A percentile compares a stretch with the other conserved stretches of the same genome.
These are phyloP conservation scores for Vannuccia rotundouncinata DNA, from an alignment of 2,888 invertebrate genomes.

Conservation along the genomic window DNA sequence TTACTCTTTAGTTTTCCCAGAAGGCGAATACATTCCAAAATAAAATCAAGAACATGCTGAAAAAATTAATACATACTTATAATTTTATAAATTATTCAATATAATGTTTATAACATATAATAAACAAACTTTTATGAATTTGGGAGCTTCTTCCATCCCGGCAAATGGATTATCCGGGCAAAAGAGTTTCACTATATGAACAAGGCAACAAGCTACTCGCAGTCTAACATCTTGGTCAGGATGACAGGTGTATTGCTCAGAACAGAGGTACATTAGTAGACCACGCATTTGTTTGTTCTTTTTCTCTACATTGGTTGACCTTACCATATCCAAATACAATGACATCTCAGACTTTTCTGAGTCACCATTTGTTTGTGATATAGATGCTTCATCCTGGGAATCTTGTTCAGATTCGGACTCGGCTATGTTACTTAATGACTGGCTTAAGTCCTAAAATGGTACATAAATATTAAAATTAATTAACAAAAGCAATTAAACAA, in stretches of 20 bases:
- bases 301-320: neutral
- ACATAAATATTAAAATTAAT: neutral
- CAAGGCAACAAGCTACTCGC: slow-evolving; percentile 90
- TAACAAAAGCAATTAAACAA: too few species aligned
- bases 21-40: neutral
- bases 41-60: neutral
- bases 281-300: slow-evolving; percentile 61
- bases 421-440: neutral
- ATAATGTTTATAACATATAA: neutral
- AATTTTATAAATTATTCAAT: neutral
- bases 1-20: slow-evolving; percentile 21
- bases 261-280: slow-evolving; percentile 80
- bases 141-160: neutral
- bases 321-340: neutral
- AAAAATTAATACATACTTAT: neutral
- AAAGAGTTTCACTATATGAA: slow-evolving; percentile 88
- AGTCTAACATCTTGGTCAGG: slow-evolving; percentile 83
- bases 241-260: slow-evolving; percentile 84
- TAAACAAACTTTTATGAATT: neutral
- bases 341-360: neutral
- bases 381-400: neutral
- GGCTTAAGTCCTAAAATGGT: neutral
- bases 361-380: neutral
- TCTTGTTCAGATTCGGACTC: neutral
- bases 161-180: slow-evolving; percentile 81